Evolutionary conservation across 2,888 invertebrate genomes (phyloP).

Genomic region (Aromia moschata): DNA sequence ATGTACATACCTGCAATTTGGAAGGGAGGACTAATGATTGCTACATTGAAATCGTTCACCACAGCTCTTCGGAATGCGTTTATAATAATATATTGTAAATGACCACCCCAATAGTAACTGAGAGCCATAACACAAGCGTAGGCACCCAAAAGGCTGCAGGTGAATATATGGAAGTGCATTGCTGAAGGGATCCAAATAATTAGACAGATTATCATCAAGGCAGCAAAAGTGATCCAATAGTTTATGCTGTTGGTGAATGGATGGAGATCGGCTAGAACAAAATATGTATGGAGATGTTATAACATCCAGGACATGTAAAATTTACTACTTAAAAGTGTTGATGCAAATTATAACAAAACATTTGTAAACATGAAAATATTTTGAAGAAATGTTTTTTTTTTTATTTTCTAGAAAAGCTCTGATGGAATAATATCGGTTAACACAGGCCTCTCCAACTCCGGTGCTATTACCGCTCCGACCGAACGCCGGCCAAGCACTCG

Average conservation of each 20-base stretch:
- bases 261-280: constrained; percentile 63
- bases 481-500: no score
- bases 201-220: constrained; percentile 44
- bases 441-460: no score
- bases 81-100: constrained; percentile 74
- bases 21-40: constrained; percentile 70
- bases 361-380: no score
- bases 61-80: constrained; percentile 73
- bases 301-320: no score
- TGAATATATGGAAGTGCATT: constrained; percentile 69
- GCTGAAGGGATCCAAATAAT: constrained; percentile 63
- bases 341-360: no score
- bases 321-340: no score
- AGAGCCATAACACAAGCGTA: constrained; percentile 71
- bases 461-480: no score
- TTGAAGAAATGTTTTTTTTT: no score
- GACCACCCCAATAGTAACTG: constrained; percentile 72
- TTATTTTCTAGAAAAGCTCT: no score
- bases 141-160: constrained; percentile 72
- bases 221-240: constrained; percentile 72
- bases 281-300: no score
- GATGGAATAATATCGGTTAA: no score
- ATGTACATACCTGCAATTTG: constrained; percentile 68
- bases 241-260: constrained; percentile 67
- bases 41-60: constrained; percentile 68